Conservation (phyloP, 2,888 invertebrate species). For the Harpagoxenus sublaevis region DNA sequence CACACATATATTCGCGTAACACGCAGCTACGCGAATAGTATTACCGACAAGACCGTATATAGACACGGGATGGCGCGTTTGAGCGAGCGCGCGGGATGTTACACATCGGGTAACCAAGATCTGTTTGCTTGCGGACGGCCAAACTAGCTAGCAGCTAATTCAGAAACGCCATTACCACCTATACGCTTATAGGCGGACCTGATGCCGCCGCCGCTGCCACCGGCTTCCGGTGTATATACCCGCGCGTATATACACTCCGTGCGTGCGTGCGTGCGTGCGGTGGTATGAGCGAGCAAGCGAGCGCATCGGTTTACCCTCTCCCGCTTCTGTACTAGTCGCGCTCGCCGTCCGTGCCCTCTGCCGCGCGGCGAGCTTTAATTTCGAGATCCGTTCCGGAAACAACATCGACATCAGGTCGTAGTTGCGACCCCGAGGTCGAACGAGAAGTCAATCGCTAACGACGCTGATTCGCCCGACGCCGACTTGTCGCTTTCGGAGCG, state of each 20-base stretch:
- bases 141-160: slow-evolving; percentile 85
- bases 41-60: slow-evolving; percentile 58
- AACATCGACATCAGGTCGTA: slow-evolving; percentile 58
- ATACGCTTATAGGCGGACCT: slow-evolving; percentile 76
- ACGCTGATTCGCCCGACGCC: slow-evolving; percentile 27
- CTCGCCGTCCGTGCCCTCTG: slow-evolving; percentile 40
- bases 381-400: slow-evolving; percentile 55
- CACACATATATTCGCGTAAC: neutral
- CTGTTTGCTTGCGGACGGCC: slow-evolving; percentile 86
- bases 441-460: slow-evolving; percentile 46
- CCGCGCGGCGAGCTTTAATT: slow-evolving; percentile 58
- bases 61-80: slow-evolving; percentile 72
- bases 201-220: slow-evolving; percentile 68
- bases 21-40: slow-evolving; percentile 48
- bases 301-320: slow-evolving; percentile 51
- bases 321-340: slow-evolving; percentile 18
- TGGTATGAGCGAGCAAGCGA: slow-evolving; percentile 15
- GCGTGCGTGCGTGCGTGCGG: slow-evolving; percentile 32
- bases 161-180: slow-evolving; percentile 85
- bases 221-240: slow-evolving; percentile 43
- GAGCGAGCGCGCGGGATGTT: slow-evolving; percentile 83
- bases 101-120: slow-evolving; percentile 86
- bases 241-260: slow-evolving; percentile 14
- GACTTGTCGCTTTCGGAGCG: slow-evolving; percentile 36
- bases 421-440: slow-evolving; percentile 41